phyloP scores from a whole-genome alignment of 1,140 invertebrate species.

The Geopemphigus sp. region DNA sequence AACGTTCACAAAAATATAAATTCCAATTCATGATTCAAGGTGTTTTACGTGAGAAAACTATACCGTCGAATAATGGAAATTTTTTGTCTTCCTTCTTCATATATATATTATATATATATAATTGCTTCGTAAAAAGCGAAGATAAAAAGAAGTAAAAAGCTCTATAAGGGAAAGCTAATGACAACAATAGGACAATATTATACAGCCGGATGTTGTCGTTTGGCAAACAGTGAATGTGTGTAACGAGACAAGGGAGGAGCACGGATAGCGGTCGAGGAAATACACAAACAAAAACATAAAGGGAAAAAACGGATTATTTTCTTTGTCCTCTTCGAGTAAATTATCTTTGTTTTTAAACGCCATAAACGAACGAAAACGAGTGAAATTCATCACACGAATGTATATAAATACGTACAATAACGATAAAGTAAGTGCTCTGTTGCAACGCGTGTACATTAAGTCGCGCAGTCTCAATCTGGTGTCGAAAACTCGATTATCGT shows the following conservation, averaged over 20 bases:
- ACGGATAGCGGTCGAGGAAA: background rate
- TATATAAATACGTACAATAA: slow-evolving; percentile 2
- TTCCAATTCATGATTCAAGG: too few relatives aligned
- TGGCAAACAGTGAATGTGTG: slow-evolving; percentile 46
- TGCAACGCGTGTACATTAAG: background rate
- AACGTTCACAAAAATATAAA: too few relatives aligned
- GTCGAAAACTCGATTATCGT: background rate
- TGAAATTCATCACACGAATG: background rate
- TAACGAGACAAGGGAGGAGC: background rate
- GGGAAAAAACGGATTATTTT: slow-evolving; percentile 37
- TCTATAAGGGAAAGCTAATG: slow-evolving; percentile 30
- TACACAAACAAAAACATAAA: slow-evolving; percentile 36
- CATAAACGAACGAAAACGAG: slow-evolving; percentile 24
- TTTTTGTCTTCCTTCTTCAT: background rate
- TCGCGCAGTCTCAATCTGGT: background rate
- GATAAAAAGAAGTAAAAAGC: slow-evolving; percentile 7
- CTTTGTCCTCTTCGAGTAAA: slow-evolving; percentile 3
- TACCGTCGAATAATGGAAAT: background rate
- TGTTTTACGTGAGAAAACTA: too few relatives aligned
- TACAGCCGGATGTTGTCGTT: slow-evolving; percentile 38
- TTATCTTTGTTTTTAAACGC: slow-evolving; percentile 28
- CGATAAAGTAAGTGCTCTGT: background rate
- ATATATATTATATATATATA: too few relatives aligned
- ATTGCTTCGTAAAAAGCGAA: background rate
- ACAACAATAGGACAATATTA: slow-evolving; percentile 34